These are phyloP conservation scores for Elanus axillaris DNA, from an alignment of 2,113 vertebrate genomes.

Conservation along the genomic window DNA sequence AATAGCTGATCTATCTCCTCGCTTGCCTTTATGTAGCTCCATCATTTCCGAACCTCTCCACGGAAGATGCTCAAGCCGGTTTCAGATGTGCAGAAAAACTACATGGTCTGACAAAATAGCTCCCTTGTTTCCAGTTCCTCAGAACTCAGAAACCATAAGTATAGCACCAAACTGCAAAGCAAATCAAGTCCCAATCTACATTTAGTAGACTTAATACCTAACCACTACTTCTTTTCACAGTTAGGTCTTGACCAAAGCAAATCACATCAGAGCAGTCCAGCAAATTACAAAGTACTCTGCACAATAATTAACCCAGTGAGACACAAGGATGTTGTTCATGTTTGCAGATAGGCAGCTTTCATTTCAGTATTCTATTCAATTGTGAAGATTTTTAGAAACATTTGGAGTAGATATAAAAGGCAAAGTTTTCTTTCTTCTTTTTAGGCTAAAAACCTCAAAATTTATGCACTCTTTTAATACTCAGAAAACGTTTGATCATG, in stretches of 20 bases:
- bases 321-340: background rate
- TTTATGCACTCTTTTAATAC: background rate
- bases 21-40: background rate
- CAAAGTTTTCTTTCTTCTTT: background rate
- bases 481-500: background rate
- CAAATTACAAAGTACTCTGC: background rate
- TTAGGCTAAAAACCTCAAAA: background rate
- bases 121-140: background rate
- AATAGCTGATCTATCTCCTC: background rate
- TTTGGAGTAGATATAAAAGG: background rate
- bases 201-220: background rate
- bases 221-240: background rate
- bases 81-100: background rate
- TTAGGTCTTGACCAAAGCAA: background rate
- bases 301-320: background rate
- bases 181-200: background rate
- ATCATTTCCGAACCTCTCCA: background rate
- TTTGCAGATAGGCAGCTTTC: background rate
- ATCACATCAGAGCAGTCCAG: background rate
- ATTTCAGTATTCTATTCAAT: background rate
- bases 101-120: background rate
- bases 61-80: background rate
- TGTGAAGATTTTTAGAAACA: background rate
- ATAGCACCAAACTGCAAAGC: background rate
- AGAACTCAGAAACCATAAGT: background rate